phyloP scores from a whole-genome alignment of 2,888 invertebrate genomes.

The Cephus pulcher region DNA sequence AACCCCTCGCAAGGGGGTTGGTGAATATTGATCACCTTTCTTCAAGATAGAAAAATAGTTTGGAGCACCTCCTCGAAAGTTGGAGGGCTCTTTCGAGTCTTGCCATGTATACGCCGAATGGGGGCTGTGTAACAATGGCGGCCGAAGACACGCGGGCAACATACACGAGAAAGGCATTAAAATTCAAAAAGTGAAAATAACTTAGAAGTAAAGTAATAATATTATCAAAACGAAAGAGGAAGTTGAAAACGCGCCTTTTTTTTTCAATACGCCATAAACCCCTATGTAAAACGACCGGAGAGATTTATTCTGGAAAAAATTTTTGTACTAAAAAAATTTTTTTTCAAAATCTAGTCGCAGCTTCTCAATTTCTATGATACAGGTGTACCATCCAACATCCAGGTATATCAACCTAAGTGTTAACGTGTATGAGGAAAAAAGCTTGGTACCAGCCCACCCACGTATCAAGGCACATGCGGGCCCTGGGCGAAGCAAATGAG shows the following conservation, averaged over 20 bases:
- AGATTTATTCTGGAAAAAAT: neutral
- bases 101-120: slow-evolving; percentile 19
- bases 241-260: accelerated
- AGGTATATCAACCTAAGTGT: neutral
- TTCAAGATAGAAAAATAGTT: slow-evolving; percentile 52
- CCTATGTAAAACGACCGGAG: neutral
- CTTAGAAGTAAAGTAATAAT: neutral
- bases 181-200: slow-evolving; percentile 29
- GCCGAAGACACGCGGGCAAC: slow-evolving; percentile 38
- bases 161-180: slow-evolving; percentile 48
- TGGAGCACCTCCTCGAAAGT: slow-evolving; percentile 45
- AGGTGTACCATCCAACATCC: neutral
- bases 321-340: no score
- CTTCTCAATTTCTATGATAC: neutral
- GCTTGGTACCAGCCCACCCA: neutral
- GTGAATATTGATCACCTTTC: slow-evolving; percentile 42
- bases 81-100: slow-evolving; percentile 47
- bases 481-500: neutral
- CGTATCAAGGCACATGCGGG: neutral
- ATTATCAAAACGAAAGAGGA: neutral
- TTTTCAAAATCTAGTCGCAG: no score
- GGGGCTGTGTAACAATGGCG: slow-evolving; percentile 48
- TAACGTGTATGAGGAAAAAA: neutral
- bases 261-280: neutral
- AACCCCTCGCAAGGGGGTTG: neutral